Base-by-base conservation (phyloP, 1,140 invertebrate genomes). In the Atopsyche davidsoni region DNA sequence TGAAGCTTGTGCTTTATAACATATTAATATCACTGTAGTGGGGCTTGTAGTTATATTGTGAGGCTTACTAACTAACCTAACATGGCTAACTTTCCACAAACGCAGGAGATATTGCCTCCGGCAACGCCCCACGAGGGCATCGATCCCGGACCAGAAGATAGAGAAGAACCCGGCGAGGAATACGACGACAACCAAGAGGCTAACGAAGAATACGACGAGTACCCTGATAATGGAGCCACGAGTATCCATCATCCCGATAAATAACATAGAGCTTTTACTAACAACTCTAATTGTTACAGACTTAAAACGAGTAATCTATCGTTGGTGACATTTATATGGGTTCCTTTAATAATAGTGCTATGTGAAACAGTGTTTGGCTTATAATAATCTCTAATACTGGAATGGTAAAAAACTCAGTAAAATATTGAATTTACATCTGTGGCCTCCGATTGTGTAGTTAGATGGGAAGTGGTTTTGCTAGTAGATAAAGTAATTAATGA, bases 181-280 rank as follows among this genome's bases (percentile, higher is more conserved):
- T 74, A 77, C 59, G 75, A 77, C 45, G 69, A 68, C 24, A 72
- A 77, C 60, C 74, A 76, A 51, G 68, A 68, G 23, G 73, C 69
- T 21, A 71, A 75, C 14, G 75, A 77, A 28, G 69, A 72, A 58
- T 76, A 77, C 61, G 75, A 77, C 53, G 75, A 77, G 60, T 77
- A 79, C 66, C 64, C 69, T n/a, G 76, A 78, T 61, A 70, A 70
- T 60, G 63, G 65, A 60, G 61, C 58, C 58, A 61, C 55, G 61
- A 70, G 61, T 64, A 60, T 64, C 45, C 60, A 40, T 21, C 39
- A 51, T 51, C 28, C 45, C 7, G 57, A 58, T 22, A 58, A 58
- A 58, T 58, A 58, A 58, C 57, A 58, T 42, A 58, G 19, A 58
- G 53, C 53, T 44, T 52, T 14, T 23, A 51, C 50, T 46, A 55